Evolutionary conservation across 1,140 invertebrate species (phyloP).

Genomic region (Apolygus lucorum): DNA sequence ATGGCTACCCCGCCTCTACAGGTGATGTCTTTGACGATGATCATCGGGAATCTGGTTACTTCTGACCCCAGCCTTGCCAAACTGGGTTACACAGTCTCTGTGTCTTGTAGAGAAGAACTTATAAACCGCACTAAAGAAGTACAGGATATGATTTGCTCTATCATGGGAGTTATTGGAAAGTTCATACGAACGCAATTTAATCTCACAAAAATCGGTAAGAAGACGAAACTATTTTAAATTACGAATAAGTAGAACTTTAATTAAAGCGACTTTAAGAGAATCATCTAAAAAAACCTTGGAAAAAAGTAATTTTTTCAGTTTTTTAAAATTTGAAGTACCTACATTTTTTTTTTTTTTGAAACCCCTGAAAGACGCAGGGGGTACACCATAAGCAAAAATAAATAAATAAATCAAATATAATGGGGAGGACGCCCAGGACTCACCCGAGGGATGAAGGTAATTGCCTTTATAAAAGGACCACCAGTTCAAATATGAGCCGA

Average conservation of each 20-base stretch:
- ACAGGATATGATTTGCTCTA: neutral
- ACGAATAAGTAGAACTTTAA: neutral
- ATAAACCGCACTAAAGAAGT: conserved; percentile 9
- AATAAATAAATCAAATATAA: too few relatives aligned
- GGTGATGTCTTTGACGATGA: neutral
- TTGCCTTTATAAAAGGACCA: too few relatives aligned
- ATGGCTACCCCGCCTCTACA: neutral
- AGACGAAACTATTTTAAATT: neutral
- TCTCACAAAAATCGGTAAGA: neutral
- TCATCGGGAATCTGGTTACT: neutral
- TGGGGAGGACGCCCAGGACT: too few relatives aligned
- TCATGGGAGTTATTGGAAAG: neutral
- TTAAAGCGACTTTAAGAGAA: neutral
- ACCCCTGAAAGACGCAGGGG: too few relatives aligned
- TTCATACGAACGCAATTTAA: neutral
- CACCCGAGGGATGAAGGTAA: too few relatives aligned
- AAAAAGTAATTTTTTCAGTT: too few relatives aligned
- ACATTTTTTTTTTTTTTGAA: too few relatives aligned
- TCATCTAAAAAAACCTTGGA: too few relatives aligned
- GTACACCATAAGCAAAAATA: too few relatives aligned
- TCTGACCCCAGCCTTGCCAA: conserved; percentile 1
- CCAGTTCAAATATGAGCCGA: too few relatives aligned
- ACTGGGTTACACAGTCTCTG: neutral
- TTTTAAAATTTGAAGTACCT: too few relatives aligned
- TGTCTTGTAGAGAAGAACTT: neutral